A percentile compares a stretch with the other conserved stretches of the same genome.
Conservation (phyloP, 1,140 invertebrate genomes). For the Magallana gigas region DNA sequence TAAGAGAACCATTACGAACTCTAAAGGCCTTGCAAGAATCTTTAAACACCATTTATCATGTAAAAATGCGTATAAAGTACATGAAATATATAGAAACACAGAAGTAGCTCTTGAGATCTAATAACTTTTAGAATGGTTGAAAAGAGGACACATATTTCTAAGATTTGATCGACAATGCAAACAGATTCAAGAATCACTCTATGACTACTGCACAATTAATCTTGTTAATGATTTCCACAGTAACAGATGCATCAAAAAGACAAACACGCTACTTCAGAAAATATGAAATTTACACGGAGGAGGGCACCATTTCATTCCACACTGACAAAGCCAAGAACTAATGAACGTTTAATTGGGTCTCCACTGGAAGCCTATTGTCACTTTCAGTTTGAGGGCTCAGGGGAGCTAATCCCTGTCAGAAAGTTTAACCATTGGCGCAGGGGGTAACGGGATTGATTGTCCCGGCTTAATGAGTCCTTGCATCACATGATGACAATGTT, state of each 20-base stretch:
- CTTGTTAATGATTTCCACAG: not conserved
- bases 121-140: no score
- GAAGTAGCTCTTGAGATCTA: no score
- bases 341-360: conserved; percentile 36
- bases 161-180: no score
- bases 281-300: conserved; percentile 30
- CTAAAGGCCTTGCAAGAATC: no score
- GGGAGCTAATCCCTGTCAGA: conserved; percentile 36
- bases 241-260: conserved; percentile 34
- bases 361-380: conserved; percentile 11
- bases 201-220: not conserved
- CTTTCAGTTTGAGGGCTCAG: not conserved
- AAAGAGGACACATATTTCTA: no score
- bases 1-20: no score
- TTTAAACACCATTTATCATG: no score
- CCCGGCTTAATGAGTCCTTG: conserved; percentile 17
- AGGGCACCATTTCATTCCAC: not conserved
- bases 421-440: conserved; percentile 4
- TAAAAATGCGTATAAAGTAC: no score
- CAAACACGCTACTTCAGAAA: not conserved
- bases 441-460: conserved; percentile 1
- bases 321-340: not conserved
- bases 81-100: no score
- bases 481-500: conserved; percentile 23
- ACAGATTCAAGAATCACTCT: no score